phyloP scores from a whole-genome alignment of 2,113 vertebrate genomes.

The Antechinus stuartii region DNA sequence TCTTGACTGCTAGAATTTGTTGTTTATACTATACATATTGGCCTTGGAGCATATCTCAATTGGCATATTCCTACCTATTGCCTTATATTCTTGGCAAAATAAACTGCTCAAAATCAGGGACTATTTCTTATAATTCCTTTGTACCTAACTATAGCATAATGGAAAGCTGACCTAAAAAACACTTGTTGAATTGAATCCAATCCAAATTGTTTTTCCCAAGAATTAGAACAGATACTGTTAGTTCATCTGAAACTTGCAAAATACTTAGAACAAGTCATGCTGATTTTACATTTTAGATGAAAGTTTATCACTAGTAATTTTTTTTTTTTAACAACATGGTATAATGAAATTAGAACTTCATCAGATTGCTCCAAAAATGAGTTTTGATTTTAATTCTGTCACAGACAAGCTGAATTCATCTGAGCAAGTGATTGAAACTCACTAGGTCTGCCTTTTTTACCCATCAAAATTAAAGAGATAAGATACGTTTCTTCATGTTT shows the following conservation, averaged over 20 bases:
- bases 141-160: not conserved
- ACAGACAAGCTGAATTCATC: not conserved
- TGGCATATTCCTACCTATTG: not conserved
- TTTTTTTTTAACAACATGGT: not conserved
- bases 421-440: not conserved
- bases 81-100: not conserved
- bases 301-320: not conserved
- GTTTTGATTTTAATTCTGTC: not conserved
- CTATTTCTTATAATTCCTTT: not conserved
- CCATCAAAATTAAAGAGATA: not conserved
- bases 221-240: not conserved
- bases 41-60: not conserved
- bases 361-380: not conserved
- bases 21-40: not conserved
- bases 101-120: not conserved
- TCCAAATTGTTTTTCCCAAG: constrained; percentile 7
- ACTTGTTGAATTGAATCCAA: constrained; percentile 23
- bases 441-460: not conserved
- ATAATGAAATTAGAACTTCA: not conserved
- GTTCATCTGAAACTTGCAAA: not conserved
- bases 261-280: not conserved
- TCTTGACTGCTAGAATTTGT: not conserved
- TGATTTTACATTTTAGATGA: not conserved
- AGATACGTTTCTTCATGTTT: not conserved
- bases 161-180: not conserved